Evolutionary conservation across 2,888 invertebrate species (phyloP), one percentile per base, ranked within the genome.

Genomic region (Imbricaverruca yamaguchii): DNA sequence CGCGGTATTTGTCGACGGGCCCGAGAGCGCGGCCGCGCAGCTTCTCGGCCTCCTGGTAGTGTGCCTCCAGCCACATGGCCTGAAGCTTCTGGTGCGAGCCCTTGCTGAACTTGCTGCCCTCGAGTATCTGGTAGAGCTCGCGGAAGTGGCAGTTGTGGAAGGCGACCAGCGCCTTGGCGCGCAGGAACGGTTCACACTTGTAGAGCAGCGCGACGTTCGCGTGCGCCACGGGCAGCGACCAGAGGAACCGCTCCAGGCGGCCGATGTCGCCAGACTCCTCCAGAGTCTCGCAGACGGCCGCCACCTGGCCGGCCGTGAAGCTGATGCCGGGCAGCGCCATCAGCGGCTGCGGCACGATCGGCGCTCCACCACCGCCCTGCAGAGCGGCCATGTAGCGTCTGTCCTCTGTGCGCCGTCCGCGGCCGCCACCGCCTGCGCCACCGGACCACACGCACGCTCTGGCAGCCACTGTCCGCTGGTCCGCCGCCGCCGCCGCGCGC

Each of bases 241-340:
- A 96, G 83, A 97, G 89, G 88, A 96, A 96, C 84, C 94, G 89
- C 25, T 94, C 94, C 84, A 96, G 89, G 84, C 95, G 89, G 87
- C 96, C 96, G 86, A 96, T 94, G 88, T 96, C 95, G 83, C 94
- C 95, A 86, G 94, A 94, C 87, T 98, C 97, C 88, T 99, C 98
- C 80, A 99, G 91, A 81, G 97, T 97, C 87, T 96, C 95, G 89
- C 96, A 96, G 56, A 95, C 95, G 85, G 94, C 94, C 80, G 95
- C 94, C 84, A 96, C 95, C 89, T 96, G 95, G 84, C 92, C 87
- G 83, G 88, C 93, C 85, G 94, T 94, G 88, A 95, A 95, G 87
- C 93, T 93, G 85, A 94, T 88, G 82, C 93, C 93, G 83, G 93
- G 93, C 86, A 96, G 89, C 84, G 83, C 82, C 65, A 83, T 80